Evolutionary conservation across 2,113 vertebrate species (phyloP).

Genomic region (Oceanites oceanicus): DNA sequence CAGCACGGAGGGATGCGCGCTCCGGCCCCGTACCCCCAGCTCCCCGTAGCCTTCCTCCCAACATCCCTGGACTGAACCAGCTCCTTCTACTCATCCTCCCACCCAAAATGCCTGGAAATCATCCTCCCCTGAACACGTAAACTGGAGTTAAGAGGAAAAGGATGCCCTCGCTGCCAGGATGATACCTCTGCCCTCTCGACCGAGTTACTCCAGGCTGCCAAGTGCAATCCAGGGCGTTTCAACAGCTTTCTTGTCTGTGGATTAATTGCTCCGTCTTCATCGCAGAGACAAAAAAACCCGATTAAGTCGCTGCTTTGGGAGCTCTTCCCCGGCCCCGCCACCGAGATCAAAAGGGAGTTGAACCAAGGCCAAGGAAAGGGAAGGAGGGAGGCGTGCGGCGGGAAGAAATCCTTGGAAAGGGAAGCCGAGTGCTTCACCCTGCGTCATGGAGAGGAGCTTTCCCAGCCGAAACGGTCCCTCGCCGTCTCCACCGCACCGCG

Average conservation of each 20-base stretch:
- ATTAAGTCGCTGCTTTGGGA: not conserved
- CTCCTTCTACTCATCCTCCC: not conserved
- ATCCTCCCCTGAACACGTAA: not conserved
- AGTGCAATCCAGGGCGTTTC: not conserved
- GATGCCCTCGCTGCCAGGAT: not conserved
- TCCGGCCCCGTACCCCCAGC: accelerated
- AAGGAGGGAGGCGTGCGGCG: not conserved
- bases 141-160: not conserved
- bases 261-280: not conserved
- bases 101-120: not conserved
- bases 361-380: not conserved
- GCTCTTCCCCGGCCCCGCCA: not conserved
- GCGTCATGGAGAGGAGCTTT: accelerated
- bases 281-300: not conserved
- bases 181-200: not conserved
- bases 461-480: accelerated
- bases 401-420: not conserved
- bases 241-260: not conserved
- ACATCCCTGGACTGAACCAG: not conserved
- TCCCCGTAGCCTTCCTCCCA: accelerated
- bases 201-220: not conserved
- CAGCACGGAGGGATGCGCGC: accelerated
- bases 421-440: accelerated
- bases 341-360: not conserved
- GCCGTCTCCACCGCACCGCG: accelerated